These are phyloP conservation scores for Anagrus nilaparvatae DNA, from an alignment of 1,140 invertebrate genomes.

Conservation along the genomic window DNA sequence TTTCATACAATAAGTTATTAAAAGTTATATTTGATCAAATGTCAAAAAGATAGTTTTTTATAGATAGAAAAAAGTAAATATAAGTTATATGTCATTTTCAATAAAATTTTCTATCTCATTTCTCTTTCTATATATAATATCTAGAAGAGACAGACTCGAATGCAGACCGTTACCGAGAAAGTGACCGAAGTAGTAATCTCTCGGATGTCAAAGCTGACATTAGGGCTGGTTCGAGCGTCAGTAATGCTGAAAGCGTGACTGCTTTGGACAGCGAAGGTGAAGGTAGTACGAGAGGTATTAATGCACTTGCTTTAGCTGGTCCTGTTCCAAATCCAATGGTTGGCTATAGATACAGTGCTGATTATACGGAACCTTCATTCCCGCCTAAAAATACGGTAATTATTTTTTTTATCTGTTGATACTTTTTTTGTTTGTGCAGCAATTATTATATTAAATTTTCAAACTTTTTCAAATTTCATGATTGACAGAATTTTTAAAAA, in stretches of 20 bases:
- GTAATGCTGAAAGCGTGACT: constrained; percentile 55
- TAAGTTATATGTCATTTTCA: constrained; percentile 9
- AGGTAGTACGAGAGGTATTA: constrained; percentile 45
- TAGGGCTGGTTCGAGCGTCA: constrained; percentile 69
- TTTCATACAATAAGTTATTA: no score
- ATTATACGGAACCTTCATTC: constrained; percentile 75
- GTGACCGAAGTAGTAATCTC: constrained; percentile 79
- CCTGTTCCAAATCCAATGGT: constrained; percentile 59
- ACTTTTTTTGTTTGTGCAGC: no score
- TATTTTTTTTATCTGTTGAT: no score
- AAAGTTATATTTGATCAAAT: not conserved
- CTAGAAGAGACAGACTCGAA: constrained; percentile 51
- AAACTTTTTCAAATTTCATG: no score
- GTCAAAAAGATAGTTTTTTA: not conserved
- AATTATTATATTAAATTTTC: no score
- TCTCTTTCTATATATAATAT: no score
- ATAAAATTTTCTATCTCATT: no score
- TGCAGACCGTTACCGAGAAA: constrained; percentile 74
- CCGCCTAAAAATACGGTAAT: constrained; percentile 56
- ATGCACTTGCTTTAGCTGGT: constrained; percentile 61
- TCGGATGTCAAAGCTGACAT: constrained; percentile 84
- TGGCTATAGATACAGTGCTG: constrained; percentile 73
- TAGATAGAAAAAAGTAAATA: constrained; percentile 9
- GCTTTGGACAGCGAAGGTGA: constrained; percentile 45
- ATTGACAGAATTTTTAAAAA: no score